Evolutionary conservation across 2,797 vertebrate species (phyloP), one percentile per base, ranked within the genome.

Genomic region (Diceros bicornis): DNA sequence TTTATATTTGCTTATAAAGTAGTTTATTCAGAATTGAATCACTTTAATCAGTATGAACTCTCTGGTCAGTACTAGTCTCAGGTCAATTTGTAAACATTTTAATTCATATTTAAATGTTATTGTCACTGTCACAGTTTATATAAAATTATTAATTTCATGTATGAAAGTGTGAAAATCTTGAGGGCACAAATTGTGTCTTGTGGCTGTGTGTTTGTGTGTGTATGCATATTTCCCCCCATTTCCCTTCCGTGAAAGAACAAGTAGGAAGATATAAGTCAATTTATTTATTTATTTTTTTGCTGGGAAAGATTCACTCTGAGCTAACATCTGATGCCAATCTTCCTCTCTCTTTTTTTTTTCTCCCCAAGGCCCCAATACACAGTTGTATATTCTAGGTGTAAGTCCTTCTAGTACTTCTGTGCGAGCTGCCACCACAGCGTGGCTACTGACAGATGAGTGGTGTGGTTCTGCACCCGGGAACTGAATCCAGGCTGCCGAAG

Each of bases 21-120:
- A 74, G 10, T 21, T 77, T 86, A 92, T 79, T 89, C 52, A 75
- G 44, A 94, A 83, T 23, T 71, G 37, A 96, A 61, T 82, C n/a
- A 17, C 16, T 89, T 95, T 71, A 37, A 89, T 47, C 44, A 64
- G 20, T 29, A 87, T 47, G 61, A 89, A 75, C 44, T 96, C 37
- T 94, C 59, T 81, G 62, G 55, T 91, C 47, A 81, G 27, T 32
- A 59, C 17, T 44, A 75, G 81, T 69, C 50, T 57, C 44, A 59
- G 34, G 25, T 89, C 87, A 89, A 89, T 87, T 85, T 71, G 71
- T 29, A 87, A 97, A 91, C 8, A 78, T 93, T 82, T 85, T 72
- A 89, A 86, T 97, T 96, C 32, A 50, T 93, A 83, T 79, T 79
- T 77, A 91, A 75, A 78, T 50, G 25, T 66, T 71, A 1, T n/a